Conservation (phyloP, 2,113 vertebrate species). For the Nasalis larvatus region DNA sequence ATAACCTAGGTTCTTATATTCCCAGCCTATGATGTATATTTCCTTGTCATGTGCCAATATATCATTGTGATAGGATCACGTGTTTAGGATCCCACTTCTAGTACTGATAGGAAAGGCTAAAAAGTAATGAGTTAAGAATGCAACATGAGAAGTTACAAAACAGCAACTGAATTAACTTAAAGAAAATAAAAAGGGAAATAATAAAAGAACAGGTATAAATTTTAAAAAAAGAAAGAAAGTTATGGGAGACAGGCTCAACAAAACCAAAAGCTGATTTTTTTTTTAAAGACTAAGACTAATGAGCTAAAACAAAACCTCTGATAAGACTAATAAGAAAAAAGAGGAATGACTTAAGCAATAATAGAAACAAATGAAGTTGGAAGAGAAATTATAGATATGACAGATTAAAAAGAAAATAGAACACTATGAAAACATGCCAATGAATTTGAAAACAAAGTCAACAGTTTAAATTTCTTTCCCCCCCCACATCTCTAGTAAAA, state of each 20-base stretch:
- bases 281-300: not conserved
- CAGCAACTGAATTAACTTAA: not conserved
- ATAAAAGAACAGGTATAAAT: not conserved
- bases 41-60: not conserved
- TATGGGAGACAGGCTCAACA: not conserved
- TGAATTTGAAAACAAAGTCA: not conserved
- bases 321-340: not conserved
- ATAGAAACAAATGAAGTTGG: not conserved
- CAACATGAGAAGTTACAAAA: not conserved
- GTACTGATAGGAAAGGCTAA: not conserved
- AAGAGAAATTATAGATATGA: not conserved
- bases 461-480: no score
- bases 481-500: no score
- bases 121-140: not conserved
- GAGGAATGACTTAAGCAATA: not conserved
- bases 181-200: not conserved
- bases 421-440: not conserved
- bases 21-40: not conserved
- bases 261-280: not conserved
- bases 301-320: not conserved
- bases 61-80: not conserved
- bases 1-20: not conserved
- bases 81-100: not conserved
- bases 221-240: not conserved
- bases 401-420: not conserved